Base-by-base conservation (phyloP, 2,888 invertebrate species). In the Andrena dorsata region DNA sequence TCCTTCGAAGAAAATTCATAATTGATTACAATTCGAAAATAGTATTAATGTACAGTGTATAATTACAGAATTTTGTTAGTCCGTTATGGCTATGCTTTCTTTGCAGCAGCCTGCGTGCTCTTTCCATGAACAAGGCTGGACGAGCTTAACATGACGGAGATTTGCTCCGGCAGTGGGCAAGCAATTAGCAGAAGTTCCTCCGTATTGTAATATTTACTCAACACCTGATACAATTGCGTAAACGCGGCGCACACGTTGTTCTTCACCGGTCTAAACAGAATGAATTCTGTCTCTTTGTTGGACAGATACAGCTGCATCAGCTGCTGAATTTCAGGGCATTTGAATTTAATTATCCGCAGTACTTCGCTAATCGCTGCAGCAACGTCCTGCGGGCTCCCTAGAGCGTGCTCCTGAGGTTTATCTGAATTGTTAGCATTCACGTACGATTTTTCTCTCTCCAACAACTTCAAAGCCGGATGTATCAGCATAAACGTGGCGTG, bases 201-300 rank as follows among this genome's bases (percentile, higher is more conserved):
- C 41, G 96, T 95, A 0, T 96, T 95, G 92, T 98, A 99, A 69
- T 97, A 96, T 35, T 96, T 96, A 82, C 95, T 95, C 13, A 99
- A 94, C 26, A 97, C 94, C 92, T 97, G 97, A 88, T 97, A 97
- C 56, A 99, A 94, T 94, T 98, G 97, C 8, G 98, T 96, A 94
- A 98, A 99, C 49, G 96, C 96, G 65, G 97, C 98, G 6, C 98
- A 97, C 0, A 99, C 96, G 90, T 98, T 98, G 92, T 98, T 98
- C 96, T 97, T 96, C 66, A 99, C 97, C 1, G 99, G 99, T 76
- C 98, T 96, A 90, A 99, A 98, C 10, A 99, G 95, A 90, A 99
- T 99, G 90, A 98, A 98, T 94, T 99, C 99, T 0, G 99, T 99
- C 93, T 99, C 99, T 87, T 97, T 96, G 94, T 99, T 99, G 16